These are phyloP conservation scores for Hypomesus transpacificus DNA, from an alignment of 2,113 vertebrate genomes.

Conservation along the genomic window DNA sequence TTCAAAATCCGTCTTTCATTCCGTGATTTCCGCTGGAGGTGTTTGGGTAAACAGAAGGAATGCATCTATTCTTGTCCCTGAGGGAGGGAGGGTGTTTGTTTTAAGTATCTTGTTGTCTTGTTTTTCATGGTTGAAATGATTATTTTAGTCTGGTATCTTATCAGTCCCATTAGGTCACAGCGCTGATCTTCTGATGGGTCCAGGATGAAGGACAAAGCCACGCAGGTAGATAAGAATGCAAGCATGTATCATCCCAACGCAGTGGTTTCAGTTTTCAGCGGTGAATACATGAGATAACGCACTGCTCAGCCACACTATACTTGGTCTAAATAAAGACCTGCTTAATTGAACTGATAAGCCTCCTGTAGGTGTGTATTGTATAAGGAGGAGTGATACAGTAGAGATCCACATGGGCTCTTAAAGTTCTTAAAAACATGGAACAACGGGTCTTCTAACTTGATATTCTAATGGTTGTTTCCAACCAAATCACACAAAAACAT, in stretches of 20 bases:
- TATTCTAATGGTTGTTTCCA: too few species aligned
- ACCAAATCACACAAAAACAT: neutral
- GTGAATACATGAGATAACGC: too few species aligned
- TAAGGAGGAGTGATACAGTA: too few species aligned
- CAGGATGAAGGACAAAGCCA: neutral
- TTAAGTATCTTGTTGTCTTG: slow-evolving; percentile 28
- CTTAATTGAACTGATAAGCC: too few species aligned
- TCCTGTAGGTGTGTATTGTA: too few species aligned
- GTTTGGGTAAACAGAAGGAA: slow-evolving; percentile 40
- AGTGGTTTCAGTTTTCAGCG: neutral
- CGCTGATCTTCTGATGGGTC: slow-evolving; percentile 5
- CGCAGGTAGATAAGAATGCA: neutral
- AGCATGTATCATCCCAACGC: slow-evolving; percentile 5
- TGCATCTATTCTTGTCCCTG: slow-evolving; percentile 51
- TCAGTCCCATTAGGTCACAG: slow-evolving; percentile 41
- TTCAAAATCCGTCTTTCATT: slow-evolving; percentile 51
- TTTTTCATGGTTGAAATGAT: slow-evolving; percentile 14
- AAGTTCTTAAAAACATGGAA: too few species aligned
- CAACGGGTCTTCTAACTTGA: too few species aligned
- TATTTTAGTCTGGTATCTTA: slow-evolving; percentile 30
- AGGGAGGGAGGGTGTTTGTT: slow-evolving; percentile 17
- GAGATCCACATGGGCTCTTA: too few species aligned
- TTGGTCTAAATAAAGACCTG: too few species aligned
- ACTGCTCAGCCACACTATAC: too few species aligned
- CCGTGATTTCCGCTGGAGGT: slow-evolving; percentile 51